These are phyloP conservation scores for Orchesella cincta DNA, from an alignment of 1,140 invertebrate genomes.

Conservation along the genomic window DNA sequence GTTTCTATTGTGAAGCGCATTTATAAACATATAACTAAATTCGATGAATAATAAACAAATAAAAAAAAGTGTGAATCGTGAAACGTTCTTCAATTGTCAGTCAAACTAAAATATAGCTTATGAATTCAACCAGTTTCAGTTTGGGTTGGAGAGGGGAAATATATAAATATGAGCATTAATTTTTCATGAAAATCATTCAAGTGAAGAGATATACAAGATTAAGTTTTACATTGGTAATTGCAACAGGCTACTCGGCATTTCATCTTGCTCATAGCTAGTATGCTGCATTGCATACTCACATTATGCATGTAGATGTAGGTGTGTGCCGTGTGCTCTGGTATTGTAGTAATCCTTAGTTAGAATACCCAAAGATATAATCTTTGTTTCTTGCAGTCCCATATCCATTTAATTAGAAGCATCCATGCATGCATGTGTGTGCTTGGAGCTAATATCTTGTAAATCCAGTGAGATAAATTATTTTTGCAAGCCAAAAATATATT, in stretches of 20 bases:
- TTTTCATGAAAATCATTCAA: constrained; percentile 8
- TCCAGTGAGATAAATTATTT: not conserved
- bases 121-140: not conserved
- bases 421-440: not conserved
- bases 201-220: not conserved
- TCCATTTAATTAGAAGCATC: not conserved
- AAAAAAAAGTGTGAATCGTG: not conserved
- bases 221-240: too few relatives aligned
- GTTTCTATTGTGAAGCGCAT: not conserved
- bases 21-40: not conserved
- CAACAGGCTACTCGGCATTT: too few relatives aligned
- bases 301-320: not conserved
- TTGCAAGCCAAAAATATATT: not conserved
- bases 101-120: not conserved
- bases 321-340: not conserved
- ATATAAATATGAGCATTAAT: not conserved
- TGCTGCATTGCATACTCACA: not conserved
- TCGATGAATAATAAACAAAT: not conserved
- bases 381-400: not conserved
- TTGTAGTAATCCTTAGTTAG: not conserved
- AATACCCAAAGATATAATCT: not conserved
- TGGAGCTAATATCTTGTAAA: not conserved
- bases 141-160: not conserved
- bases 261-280: not conserved
- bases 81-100: not conserved